Evolutionary conservation across 2,797 vertebrate species (phyloP).

Genomic region (Taeniopygia guttata): DNA sequence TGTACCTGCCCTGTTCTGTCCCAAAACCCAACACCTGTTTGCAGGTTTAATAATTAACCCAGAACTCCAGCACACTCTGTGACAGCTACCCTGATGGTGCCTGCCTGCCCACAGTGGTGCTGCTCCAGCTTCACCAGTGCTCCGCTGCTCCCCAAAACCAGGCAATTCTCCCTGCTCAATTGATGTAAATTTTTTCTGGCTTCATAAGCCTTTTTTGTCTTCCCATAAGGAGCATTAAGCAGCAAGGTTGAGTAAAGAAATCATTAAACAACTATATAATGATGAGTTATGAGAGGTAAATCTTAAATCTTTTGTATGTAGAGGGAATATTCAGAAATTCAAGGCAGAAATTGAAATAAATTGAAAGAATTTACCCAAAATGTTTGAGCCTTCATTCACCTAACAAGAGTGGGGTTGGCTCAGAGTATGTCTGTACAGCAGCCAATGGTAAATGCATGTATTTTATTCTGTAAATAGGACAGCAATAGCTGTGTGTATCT

Average conservation of each 20-base stretch:
- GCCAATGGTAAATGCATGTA: not conserved
- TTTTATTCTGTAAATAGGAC: not conserved
- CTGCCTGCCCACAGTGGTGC: rapidly evolving
- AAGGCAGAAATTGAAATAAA: not conserved
- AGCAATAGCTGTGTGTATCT: not conserved
- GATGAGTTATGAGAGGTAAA: slow-evolving; percentile 87
- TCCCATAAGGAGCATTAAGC: slow-evolving; percentile 85
- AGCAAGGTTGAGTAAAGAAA: slow-evolving; percentile 88
- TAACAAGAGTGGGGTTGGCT: not conserved
- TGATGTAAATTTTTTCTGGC: not conserved
- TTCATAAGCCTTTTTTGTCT: not conserved
- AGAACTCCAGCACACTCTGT: rapidly evolving
- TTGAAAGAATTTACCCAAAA: not conserved
- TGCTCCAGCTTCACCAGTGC: too few species aligned
- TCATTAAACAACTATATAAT: slow-evolving; percentile 88
- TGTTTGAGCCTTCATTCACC: not conserved
- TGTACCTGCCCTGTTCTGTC: not conserved
- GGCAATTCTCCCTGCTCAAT: not conserved
- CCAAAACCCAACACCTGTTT: not conserved
- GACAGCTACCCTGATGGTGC: not conserved
- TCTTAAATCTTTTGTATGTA: not conserved
- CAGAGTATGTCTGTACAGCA: not conserved
- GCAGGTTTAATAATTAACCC: not conserved
- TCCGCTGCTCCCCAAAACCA: not conserved
- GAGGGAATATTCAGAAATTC: not conserved